Conservation (phyloP, 1,140 invertebrate species). For the Whitmania pigra region DNA sequence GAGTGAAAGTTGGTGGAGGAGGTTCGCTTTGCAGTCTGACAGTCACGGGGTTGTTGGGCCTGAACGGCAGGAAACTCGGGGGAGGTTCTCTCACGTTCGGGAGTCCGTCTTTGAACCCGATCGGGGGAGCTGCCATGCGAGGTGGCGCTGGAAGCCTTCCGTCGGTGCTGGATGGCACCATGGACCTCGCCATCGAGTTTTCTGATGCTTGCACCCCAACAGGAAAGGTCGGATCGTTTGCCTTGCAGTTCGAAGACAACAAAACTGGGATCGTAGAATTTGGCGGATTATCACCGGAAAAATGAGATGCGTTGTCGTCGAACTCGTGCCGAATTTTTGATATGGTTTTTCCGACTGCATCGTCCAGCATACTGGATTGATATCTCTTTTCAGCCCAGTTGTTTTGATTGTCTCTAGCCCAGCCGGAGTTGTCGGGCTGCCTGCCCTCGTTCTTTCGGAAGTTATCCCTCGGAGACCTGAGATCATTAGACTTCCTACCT, state of each 20-base stretch:
- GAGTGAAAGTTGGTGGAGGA: conserved; percentile 2
- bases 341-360: too few species aligned
- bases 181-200: not conserved
- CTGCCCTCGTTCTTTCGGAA: too few species aligned
- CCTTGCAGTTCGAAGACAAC: not conserved
- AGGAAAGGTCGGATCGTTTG: not conserved
- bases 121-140: not conserved
- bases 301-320: too few species aligned
- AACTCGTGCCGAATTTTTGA: too few species aligned
- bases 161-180: not conserved
- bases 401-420: too few species aligned
- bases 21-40: not conserved
- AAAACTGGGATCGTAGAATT: conserved; percentile 1
- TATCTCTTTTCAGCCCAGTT: too few species aligned
- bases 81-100: conserved; percentile 7
- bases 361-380: too few species aligned
- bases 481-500: too few species aligned
- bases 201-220: not conserved
- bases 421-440: too few species aligned
- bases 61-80: not conserved
- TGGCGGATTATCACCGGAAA: too few species aligned
- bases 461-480: too few species aligned
- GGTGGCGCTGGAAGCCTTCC: not conserved
- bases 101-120: not conserved
- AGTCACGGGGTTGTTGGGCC: not conserved